Percentiles rank a stretch among this genome's conserved stretches.
phyloP scores from a whole-genome alignment of 2,888 invertebrate species.

The Thera britannica region DNA sequence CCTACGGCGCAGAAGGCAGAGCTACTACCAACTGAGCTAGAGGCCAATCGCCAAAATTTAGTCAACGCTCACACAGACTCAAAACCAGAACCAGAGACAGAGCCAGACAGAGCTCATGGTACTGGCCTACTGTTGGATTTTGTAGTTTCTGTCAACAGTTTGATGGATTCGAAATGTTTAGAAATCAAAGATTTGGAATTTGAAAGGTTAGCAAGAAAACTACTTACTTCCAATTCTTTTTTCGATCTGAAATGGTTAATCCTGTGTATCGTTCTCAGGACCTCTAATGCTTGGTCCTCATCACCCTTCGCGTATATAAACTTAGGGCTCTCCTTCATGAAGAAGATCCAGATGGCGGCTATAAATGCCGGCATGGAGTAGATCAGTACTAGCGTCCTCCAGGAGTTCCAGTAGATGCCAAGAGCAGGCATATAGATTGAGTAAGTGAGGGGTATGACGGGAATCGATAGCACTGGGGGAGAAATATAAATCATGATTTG shows the following conservation, averaged over 20 bases:
- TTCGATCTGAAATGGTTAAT: conserved; percentile 54
- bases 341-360: conserved; percentile 81
- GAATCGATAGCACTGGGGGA: conserved; percentile 85
- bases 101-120: too few species aligned
- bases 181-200: too few species aligned
- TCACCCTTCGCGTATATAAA: conserved; percentile 86
- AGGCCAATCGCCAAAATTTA: too few species aligned
- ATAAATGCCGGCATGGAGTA: conserved; percentile 86
- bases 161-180: too few species aligned
- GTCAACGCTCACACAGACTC: too few species aligned
- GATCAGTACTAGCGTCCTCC: conserved; percentile 88
- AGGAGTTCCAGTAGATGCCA: conserved; percentile 86
- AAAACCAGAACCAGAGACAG: too few species aligned
- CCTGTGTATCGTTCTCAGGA: conserved; percentile 61
- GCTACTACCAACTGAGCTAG: too few species aligned
- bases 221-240: conserved; percentile 57
- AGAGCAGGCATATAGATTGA: conserved; percentile 65
- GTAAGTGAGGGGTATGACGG: conserved; percentile 84
- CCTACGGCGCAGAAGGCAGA: too few species aligned
- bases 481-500: too few species aligned
- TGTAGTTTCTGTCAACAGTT: too few species aligned
- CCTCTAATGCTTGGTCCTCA: conserved; percentile 79
- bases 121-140: too few species aligned
- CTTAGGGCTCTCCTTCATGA: conserved; percentile 91
- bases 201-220: background rate